Percentiles rank a stretch among this genome's conserved stretches.
phyloP scores from a whole-genome alignment of 2,113 vertebrate species.

The Atlantisia rogersi region DNA sequence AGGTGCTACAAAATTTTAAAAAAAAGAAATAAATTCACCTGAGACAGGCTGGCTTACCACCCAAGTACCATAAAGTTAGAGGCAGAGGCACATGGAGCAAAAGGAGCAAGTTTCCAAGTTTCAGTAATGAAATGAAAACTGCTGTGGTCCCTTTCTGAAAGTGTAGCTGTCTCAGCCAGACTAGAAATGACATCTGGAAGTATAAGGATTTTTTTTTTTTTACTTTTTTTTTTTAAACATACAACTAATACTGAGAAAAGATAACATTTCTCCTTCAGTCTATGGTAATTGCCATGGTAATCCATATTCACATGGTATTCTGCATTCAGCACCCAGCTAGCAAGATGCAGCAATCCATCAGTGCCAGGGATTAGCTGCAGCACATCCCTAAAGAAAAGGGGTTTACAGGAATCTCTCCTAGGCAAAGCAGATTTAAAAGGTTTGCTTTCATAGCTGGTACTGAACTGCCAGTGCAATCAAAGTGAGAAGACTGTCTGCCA shows the following conservation, averaged over 20 bases:
- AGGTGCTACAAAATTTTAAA: background rate
- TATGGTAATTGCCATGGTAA: background rate
- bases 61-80: background rate
- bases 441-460: background rate
- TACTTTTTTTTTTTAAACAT: background rate
- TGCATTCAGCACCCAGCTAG: background rate
- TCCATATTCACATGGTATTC: background rate
- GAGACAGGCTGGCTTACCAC: background rate
- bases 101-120: background rate
- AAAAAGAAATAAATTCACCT: background rate
- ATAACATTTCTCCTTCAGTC: background rate
- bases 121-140: background rate
- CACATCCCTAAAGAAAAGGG: background rate
- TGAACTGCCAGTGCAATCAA: background rate
- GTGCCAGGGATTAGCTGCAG: background rate
- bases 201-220: background rate
- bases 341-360: background rate
- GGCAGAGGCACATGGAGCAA: background rate
- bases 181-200: background rate
- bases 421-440: background rate
- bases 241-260: background rate
- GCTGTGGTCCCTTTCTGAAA: background rate
- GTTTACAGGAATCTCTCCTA: background rate
- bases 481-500: background rate
- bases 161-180: background rate